These are phyloP conservation scores for Platorchestia sp. DNA, from an alignment of 1,140 invertebrate genomes.

Conservation along the genomic window DNA sequence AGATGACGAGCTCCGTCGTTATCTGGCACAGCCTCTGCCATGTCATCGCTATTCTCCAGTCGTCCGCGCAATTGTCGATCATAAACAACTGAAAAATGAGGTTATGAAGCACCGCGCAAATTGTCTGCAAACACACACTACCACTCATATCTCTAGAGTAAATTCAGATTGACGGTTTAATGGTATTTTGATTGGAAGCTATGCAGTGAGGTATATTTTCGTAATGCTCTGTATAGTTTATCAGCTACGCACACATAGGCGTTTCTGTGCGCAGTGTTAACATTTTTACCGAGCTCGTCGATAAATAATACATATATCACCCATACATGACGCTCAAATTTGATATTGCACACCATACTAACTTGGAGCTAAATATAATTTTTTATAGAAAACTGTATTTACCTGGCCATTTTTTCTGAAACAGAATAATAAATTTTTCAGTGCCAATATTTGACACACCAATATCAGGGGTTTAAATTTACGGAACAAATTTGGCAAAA, in stretches of 20 bases:
- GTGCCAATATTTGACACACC: not conserved
- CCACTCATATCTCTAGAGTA: too few relatives aligned
- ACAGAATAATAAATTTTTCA: not conserved
- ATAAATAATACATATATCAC: not conserved
- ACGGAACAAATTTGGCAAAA: not conserved
- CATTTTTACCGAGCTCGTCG: not conserved
- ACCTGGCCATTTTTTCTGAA: too few relatives aligned
- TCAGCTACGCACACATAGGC: too few relatives aligned
- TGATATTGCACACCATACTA: not conserved
- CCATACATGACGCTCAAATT: not conserved
- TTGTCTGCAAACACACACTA: too few relatives aligned
- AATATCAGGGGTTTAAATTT: not conserved
- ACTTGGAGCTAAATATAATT: not conserved
- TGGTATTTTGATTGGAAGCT: not conserved
- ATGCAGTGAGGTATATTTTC: not conserved
- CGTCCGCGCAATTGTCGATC: conserved; percentile 99
- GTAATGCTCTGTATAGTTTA: not conserved
- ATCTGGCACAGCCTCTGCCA: conserved; percentile 96
- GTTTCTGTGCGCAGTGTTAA: not conserved
- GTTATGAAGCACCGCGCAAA: not conserved
- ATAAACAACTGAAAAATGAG: conserved; percentile 87
- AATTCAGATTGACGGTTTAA: too few relatives aligned
- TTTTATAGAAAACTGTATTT: not conserved
- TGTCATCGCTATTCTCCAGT: conserved; percentile 99
- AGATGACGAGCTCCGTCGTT: conserved; percentile 91